phyloP scores from a whole-genome alignment of 2,113 vertebrate genomes.

The Girardinichthys multiradiatus region DNA sequence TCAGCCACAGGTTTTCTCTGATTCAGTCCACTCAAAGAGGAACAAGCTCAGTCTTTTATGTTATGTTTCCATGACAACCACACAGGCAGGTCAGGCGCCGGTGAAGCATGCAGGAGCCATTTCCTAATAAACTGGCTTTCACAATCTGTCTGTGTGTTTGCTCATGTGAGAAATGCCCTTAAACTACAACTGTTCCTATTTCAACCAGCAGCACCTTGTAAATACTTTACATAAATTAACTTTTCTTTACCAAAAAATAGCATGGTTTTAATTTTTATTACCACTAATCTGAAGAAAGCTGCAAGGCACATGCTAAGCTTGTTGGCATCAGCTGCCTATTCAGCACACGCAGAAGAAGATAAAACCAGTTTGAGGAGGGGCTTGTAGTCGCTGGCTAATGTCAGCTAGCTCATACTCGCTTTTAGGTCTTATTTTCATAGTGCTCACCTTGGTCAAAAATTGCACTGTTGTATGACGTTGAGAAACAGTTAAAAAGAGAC shows the following conservation, averaged over 20 bases:
- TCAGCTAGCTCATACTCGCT: no score
- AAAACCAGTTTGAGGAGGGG: no score
- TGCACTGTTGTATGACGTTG: no score
- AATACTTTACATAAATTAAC: background rate
- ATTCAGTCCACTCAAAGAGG: conserved; percentile 42
- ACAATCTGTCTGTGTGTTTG: conserved; percentile 45
- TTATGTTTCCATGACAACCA: conserved; percentile 62
- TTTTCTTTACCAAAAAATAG: background rate
- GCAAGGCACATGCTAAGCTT: no score
- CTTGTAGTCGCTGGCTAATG: no score
- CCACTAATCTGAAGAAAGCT: no score
- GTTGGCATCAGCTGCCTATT: no score
- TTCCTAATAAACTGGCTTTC: conserved; percentile 64
- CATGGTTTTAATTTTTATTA: no score
- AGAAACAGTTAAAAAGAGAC: no score
- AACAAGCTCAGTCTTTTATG: conserved; percentile 35
- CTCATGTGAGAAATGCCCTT: conserved; percentile 25
- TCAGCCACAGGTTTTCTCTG: conserved; percentile 27
- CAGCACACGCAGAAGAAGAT: no score
- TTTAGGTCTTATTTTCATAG: no score
- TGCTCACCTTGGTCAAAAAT: no score
- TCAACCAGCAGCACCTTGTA: background rate
- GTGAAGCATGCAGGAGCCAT: conserved; percentile 58
- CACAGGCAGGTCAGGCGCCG: conserved; percentile 43
- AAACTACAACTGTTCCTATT: conserved; percentile 7